phyloP scores from a whole-genome alignment of 2,888 invertebrate genomes.

The Noctua pronuba region DNA sequence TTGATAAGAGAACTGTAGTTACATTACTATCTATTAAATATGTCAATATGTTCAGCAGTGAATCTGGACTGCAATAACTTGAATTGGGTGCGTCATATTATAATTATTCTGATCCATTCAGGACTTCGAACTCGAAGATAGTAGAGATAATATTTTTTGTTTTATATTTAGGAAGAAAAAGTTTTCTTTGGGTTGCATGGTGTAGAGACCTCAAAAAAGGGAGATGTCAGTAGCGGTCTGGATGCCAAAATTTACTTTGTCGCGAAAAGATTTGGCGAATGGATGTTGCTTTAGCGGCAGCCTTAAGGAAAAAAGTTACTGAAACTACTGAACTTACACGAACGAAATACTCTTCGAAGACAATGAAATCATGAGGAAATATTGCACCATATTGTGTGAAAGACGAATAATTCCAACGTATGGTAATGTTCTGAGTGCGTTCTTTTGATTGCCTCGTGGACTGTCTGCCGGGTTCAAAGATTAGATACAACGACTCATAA shows the following conservation, averaged over 20 bases:
- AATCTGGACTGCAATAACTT: neutral
- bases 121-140: neutral
- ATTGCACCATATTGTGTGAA: slow-evolving; percentile 4
- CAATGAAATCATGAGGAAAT: slow-evolving; percentile 10
- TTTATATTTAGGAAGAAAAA: neutral
- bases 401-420: neutral
- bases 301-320: neutral
- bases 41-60: neutral
- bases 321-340: neutral
- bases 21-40: neutral
- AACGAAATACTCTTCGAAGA: neutral
- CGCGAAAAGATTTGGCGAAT: neutral
- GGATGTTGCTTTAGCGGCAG: neutral
- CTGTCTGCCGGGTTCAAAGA: slow-evolving; percentile 41
- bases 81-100: neutral
- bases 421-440: neutral
- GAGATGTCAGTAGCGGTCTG: neutral
- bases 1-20: neutral
- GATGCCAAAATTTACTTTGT: neutral
- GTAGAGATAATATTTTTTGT: neutral
- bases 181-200: neutral
- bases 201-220: neutral
- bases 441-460: slow-evolving; percentile 15
- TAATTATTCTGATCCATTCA: neutral
- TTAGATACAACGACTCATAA: slow-evolving; percentile 33